Percentiles rank a stretch among this genome's conserved stretches.
phyloP scores from a whole-genome alignment of 1,140 invertebrate genomes.

The Drosophila sulfurigaster region DNA sequence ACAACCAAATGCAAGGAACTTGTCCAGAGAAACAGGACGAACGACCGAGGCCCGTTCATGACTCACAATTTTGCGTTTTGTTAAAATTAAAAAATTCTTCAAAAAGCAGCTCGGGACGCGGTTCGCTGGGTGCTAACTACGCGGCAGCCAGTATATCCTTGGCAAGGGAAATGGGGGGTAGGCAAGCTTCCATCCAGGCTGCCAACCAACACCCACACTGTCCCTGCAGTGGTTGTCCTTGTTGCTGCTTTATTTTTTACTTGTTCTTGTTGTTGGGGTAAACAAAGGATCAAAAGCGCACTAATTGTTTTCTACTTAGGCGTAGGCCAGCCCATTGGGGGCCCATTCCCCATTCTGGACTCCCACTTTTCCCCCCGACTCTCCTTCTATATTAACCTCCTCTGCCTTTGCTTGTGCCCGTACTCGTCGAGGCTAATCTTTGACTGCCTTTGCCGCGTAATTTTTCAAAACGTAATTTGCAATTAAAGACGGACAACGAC shows the following conservation, averaged over 20 bases:
- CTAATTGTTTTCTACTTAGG: constrained; percentile 83
- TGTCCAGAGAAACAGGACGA: constrained; percentile 22
- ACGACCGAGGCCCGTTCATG: constrained; percentile 40
- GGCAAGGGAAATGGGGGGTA: not conserved
- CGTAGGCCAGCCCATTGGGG: constrained; percentile 40
- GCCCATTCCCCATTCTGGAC: constrained; percentile 19
- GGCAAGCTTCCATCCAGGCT: not conserved
- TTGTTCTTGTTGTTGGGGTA: constrained; percentile 74
- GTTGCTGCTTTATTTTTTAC: constrained; percentile 26
- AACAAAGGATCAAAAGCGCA: constrained; percentile 84
- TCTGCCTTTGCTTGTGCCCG: constrained; percentile 12
- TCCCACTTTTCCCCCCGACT: not conserved
- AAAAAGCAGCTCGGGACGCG: constrained; percentile 61
- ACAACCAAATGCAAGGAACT: constrained; percentile 67
- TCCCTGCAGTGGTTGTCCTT: constrained; percentile 44
- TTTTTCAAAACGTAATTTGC: constrained; percentile 84
- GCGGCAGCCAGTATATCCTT: constrained; percentile 42
- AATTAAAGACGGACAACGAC: constrained; percentile 73
- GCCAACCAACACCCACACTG: constrained; percentile 7
- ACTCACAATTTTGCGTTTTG: constrained; percentile 76
- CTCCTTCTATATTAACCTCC: not conserved
- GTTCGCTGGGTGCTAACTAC: constrained; percentile 76
- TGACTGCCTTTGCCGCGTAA: constrained; percentile 73
- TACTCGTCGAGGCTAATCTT: constrained; percentile 62
- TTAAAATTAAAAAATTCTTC: constrained; percentile 82